Evolutionary conservation across 2,888 invertebrate species (phyloP).

Genomic region (Melanophora roralis): DNA sequence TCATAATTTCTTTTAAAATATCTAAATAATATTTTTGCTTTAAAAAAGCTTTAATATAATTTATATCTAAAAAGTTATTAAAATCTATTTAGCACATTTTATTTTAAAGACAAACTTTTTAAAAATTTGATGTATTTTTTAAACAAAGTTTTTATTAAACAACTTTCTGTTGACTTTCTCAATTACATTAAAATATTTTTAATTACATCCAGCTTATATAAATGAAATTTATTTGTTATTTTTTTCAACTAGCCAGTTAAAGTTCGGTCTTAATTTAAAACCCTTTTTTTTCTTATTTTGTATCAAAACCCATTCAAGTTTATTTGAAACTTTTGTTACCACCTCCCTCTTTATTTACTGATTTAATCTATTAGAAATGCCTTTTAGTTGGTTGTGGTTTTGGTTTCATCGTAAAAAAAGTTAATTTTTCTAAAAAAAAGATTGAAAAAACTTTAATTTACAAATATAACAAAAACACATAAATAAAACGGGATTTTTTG

Average conservation of each 20-base stretch:
- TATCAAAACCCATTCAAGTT: constrained; percentile 4
- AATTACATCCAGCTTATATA: too few relatives aligned
- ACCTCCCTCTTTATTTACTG: not conserved
- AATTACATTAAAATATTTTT: too few relatives aligned
- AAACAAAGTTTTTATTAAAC: too few relatives aligned
- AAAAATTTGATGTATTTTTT: too few relatives aligned
- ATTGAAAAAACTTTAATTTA: constrained; percentile 2
- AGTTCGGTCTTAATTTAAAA: too few relatives aligned
- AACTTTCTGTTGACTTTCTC: too few relatives aligned
- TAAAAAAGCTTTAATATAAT: too few relatives aligned
- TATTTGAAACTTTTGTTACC: not conserved
- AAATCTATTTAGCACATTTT: too few relatives aligned
- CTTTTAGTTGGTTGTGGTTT: not conserved
- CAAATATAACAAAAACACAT: not conserved
- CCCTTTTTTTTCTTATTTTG: not conserved
- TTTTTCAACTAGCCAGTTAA: not conserved
- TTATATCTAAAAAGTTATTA: too few relatives aligned
- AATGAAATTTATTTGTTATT: not conserved
- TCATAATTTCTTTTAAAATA: too few relatives aligned
- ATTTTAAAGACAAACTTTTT: too few relatives aligned
- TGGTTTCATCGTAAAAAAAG: not conserved
- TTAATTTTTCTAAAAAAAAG: not conserved
- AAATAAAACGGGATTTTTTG: not conserved
- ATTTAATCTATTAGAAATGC: not conserved
- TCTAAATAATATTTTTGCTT: too few relatives aligned